Evolutionary conservation across 2,797 vertebrate genomes (phyloP).

Genomic region (Gymnocypris eckloni): DNA sequence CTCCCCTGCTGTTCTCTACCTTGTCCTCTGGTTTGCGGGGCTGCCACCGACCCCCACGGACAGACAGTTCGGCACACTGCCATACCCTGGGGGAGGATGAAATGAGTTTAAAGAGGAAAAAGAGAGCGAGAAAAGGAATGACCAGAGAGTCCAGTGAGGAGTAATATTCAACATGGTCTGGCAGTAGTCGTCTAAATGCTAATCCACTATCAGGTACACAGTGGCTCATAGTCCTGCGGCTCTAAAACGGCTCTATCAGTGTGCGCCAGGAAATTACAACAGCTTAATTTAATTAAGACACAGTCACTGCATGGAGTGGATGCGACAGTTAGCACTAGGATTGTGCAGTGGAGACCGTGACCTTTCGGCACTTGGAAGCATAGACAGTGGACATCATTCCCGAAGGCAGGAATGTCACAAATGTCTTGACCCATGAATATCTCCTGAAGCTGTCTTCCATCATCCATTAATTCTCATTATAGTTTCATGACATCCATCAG

Average conservation of each 20-base stretch:
- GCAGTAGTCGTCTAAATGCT: conserved; percentile 55
- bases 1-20: conserved; percentile 2
- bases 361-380: conserved; percentile 28
- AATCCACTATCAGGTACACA: conserved; percentile 50
- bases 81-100: conserved; percentile 8
- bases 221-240: conserved; percentile 36
- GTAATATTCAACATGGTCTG: conserved; percentile 40
- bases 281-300: conserved; percentile 49
- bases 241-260: conserved; percentile 26
- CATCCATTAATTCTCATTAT: conserved; percentile 6
- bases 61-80: neutral
- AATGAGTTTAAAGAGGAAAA: conserved; percentile 28
- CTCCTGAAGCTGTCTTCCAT: conserved; percentile 4
- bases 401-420: neutral
- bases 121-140: neutral
- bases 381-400: neutral
- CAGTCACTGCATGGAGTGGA: neutral
- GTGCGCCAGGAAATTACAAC: conserved; percentile 43
- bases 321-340: neutral
- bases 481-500: neutral
- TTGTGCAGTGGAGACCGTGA: neutral
- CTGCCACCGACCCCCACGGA: neutral
- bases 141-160: conserved; percentile 24
- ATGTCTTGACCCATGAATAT: neutral
- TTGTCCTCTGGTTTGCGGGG: neutral